Evolutionary conservation across 2,797 vertebrate genomes (phyloP).

Genomic region (Atherinosoma microstoma): DNA sequence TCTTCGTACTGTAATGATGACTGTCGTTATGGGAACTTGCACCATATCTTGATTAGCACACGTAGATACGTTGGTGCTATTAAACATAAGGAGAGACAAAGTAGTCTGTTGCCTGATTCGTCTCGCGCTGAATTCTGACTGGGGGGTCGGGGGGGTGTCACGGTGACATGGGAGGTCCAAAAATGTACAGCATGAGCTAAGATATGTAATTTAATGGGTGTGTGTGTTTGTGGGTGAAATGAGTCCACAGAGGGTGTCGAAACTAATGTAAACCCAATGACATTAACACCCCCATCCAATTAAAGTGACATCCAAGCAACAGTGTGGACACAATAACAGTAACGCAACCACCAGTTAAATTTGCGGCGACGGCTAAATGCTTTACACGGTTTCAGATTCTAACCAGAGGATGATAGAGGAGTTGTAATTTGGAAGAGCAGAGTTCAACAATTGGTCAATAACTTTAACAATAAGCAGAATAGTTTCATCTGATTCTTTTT

Average conservation of each 20-base stretch:
- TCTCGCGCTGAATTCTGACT: too few species aligned
- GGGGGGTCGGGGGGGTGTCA: too few species aligned
- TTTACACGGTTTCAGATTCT: constrained; percentile 10
- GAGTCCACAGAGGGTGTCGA: constrained; percentile 34
- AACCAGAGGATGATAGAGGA: neutral
- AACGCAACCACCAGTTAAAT: constrained; percentile 20
- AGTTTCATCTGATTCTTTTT: neutral
- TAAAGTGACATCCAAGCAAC: constrained; percentile 41
- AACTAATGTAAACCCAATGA: constrained; percentile 27
- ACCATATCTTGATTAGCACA: constrained; percentile 7
- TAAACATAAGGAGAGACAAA: neutral
- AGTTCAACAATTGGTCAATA: constrained; percentile 2
- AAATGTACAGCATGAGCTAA: constrained; percentile 33
- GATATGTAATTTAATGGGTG: neutral
- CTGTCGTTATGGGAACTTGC: neutral
- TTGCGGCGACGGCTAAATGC: constrained; percentile 8
- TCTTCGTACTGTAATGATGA: neutral
- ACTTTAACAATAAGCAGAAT: constrained; percentile 1
- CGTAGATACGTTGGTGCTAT: neutral
- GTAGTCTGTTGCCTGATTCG: too few species aligned
- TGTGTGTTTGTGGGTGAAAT: constrained; percentile 7
- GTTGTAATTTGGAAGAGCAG: constrained; percentile 13
- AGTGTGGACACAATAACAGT: constrained; percentile 20
- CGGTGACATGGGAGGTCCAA: constrained; percentile 1
- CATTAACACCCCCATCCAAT: constrained; percentile 33